Evolutionary conservation across 2,113 vertebrate species (phyloP).

Genomic region (Sula dactylatra): DNA sequence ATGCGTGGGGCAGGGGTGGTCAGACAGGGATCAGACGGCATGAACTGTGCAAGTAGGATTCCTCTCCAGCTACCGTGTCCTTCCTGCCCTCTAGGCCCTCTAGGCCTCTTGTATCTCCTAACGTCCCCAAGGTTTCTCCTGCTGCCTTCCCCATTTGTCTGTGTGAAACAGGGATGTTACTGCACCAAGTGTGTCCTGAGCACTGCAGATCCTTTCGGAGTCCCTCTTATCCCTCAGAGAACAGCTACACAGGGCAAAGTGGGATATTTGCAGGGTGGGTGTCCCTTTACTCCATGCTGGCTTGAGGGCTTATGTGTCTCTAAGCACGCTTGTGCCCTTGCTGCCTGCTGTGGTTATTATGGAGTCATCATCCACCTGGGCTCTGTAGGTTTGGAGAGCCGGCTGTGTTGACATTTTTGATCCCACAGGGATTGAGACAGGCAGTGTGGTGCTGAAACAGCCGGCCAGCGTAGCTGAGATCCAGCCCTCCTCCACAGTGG

Average conservation of each 20-base stretch:
- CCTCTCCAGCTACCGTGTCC: not conserved
- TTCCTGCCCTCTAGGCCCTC: not conserved
- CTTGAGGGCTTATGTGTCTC: not conserved
- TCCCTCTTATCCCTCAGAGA: not conserved
- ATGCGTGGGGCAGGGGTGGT: not conserved
- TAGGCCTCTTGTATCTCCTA: not conserved
- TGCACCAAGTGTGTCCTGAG: not conserved
- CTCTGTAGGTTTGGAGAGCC: not conserved
- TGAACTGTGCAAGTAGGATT: not conserved
- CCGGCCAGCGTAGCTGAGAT: constrained; percentile 83
- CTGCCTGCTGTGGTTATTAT: not conserved
- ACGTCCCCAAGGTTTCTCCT: not conserved
- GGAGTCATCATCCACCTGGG: not conserved
- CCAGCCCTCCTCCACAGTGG: constrained; percentile 85
- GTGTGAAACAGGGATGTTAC: fast-evolving
- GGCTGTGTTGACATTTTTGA: not conserved
- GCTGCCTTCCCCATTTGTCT: fast-evolving
- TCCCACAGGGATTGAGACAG: constrained; percentile 89
- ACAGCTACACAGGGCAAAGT: not conserved
- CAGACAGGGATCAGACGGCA: fast-evolving
- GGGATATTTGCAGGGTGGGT: not conserved
- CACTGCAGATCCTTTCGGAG: not conserved
- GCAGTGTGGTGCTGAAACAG: constrained; percentile 86
- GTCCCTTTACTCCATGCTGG: not conserved
- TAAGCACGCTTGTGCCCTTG: not conserved